These are phyloP conservation scores for Oncorhynchus mykiss DNA, from an alignment of 2,113 vertebrate genomes.

Conservation along the genomic window DNA sequence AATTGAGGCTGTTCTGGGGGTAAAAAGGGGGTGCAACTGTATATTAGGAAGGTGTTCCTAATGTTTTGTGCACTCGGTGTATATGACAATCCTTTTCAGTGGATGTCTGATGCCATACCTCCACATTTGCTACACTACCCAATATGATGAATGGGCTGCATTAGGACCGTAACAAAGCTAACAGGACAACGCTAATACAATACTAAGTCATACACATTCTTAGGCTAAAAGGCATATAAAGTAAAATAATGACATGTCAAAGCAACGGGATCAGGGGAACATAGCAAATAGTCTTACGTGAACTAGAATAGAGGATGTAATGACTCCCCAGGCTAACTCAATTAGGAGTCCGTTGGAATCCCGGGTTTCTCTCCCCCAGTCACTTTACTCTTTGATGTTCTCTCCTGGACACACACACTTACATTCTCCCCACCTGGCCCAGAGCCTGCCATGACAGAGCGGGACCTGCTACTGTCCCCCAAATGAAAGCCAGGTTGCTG, in stretches of 20 bases:
- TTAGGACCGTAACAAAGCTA: conserved; percentile 49
- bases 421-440: conserved; percentile 48
- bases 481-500: conserved; percentile 58
- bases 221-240: neutral
- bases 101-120: too few relatives aligned
- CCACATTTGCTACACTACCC: too few relatives aligned
- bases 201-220: neutral
- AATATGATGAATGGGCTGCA: too few relatives aligned
- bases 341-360: conserved; percentile 39
- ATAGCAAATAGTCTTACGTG: conserved; percentile 28
- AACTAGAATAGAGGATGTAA: conserved; percentile 54
- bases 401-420: conserved; percentile 32
- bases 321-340: conserved; percentile 52
- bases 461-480: conserved; percentile 39
- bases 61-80: too few relatives aligned
- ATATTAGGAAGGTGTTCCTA: too few relatives aligned
- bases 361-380: neutral
- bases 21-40: too few relatives aligned
- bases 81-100: too few relatives aligned
- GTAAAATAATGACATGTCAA: neutral
- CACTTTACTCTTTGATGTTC: conserved; percentile 23
- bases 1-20: too few relatives aligned
- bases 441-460: conserved; percentile 24
- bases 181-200: too few relatives aligned
- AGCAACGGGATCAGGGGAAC: neutral